Conservation (phyloP, 1,140 invertebrate species). For the Zaprionus camerounensis region DNA sequence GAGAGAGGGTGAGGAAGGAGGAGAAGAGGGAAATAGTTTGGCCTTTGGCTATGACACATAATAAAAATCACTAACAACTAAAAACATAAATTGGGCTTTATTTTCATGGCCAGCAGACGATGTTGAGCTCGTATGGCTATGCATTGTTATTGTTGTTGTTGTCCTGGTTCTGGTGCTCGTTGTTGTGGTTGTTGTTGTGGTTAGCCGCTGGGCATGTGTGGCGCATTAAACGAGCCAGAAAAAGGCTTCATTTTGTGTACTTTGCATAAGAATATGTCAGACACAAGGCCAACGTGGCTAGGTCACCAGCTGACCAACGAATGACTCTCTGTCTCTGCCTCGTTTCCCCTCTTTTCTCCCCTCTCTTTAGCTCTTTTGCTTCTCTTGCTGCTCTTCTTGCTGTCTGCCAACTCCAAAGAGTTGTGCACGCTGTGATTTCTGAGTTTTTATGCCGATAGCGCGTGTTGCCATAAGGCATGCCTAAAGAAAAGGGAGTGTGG, state of each 20-base stretch:
- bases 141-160: constrained; percentile 7
- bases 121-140: constrained; percentile 8
- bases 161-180: neutral
- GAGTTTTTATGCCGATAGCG: constrained; percentile 67
- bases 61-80: constrained; percentile 83
- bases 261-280: constrained; percentile 75
- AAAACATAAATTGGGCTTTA: constrained; percentile 82
- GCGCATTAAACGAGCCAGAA: constrained; percentile 67
- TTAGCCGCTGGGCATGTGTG: constrained; percentile 34
- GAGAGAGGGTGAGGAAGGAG: neutral
- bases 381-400: neutral
- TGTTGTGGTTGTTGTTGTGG: neutral
- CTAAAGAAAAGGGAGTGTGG: neutral
- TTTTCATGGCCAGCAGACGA: constrained; percentile 69
- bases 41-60: constrained; percentile 76
- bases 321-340: neutral
- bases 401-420: constrained; percentile 34
- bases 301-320: neutral
- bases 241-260: constrained; percentile 65
- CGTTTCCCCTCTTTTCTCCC: neutral
- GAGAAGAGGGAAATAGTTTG: constrained; percentile 5
- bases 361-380: neutral
- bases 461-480: constrained; percentile 55
- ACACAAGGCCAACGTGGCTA: constrained; percentile 1
- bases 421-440: constrained; percentile 61